Evolutionary conservation across 2,797 vertebrate species (phyloP), one percentile per base, ranked within the genome.

Genomic region (Florisuga fusca): DNA sequence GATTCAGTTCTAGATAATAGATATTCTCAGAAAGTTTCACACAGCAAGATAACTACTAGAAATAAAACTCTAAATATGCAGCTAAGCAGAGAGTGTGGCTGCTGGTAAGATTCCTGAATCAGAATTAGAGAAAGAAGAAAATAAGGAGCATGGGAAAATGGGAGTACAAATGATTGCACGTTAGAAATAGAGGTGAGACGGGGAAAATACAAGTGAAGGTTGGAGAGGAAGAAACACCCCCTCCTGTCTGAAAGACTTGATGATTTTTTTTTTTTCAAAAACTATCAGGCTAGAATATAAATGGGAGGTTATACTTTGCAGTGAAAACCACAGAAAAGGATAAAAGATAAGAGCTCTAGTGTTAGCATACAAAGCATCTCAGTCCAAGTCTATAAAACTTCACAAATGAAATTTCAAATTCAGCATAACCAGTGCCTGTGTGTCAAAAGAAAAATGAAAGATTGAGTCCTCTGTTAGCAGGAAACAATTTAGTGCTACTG

Each of bases 401-500:
- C 82, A 84, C 27, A 94, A 94, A 82, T 71, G 51, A 94, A 45
- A 82, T 94, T 90, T 84, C 59, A 73, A 72, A 57, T 50, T 84
- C 63, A 64, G 55, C 53, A 84, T 63, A 94, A 67, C 53, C 63
- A 81, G 71, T 64, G 31, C 5, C 57, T 82, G 26, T 12, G 25
- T 64, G 67, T 69, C 55, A 89, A 91, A 90, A 78, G 38, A 38
- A 93, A 87, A 93, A 87, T 67, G 55, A 79, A 90, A 63, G 27
- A 20, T 26, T 63, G 36, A 86, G 58, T 67, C 26, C 34, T 84
- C 79, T 91, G 48, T 83, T 79, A 78, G 38, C n/a, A 81, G 64
- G 57, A 91, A 91, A 79, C 58, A 76, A 79, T 50, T 86, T 64
- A 61, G 55, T 57, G 50, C 66, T 71, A 58, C 64, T 90, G 73